Evolutionary conservation across 2,797 vertebrate species (phyloP), one percentile per base, ranked within the genome.

Genomic region (Stomatorhinus walkeri): DNA sequence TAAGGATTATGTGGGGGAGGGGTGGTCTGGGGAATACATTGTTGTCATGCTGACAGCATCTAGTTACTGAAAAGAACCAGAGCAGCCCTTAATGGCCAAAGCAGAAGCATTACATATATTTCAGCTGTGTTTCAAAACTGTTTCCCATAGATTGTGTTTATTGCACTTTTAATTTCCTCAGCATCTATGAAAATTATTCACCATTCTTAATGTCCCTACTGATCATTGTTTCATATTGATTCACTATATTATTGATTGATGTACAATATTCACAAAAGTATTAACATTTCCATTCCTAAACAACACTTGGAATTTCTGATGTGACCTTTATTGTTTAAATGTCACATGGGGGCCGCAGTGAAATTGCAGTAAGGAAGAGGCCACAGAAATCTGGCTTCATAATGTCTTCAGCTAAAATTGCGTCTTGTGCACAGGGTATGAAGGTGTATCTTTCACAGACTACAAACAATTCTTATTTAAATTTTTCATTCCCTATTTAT

Each of bases 291-390:
- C 64, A 43, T 89, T 24, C 28, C 56, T 40, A 76, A 59, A 59
- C 72, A 19, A 68, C 52, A 85, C 87, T 88, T 89, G 85, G 87
- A 89, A 88, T 89, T 89, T 88, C 87, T 88, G 56, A 89, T 89
- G 87, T 88, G 54, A 89, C 89, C 89, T 89, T 89, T 89, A 52
- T 72, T 89, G 85, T 89, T 46, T 87, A 89, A 89, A 89, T 89
- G 85, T 87, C 89, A 89, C 89, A 89, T 85, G n/a, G 61, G n/a
- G 88, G 56, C 48, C 56, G 54, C 56, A 28, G 87, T n/a, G 43
- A 28, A 51, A 64, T 51, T 85, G 64, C 40, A 86, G 43, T 56
- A 48, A 14, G 52, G 43, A 43, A 89, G 43, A 61, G 19, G 76
- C 43, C 48, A 76, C 51, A 61, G 24, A 81, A 84, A 59, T 87